phyloP scores from a whole-genome alignment of 2,113 vertebrate species.

The Promerops cafer region DNA sequence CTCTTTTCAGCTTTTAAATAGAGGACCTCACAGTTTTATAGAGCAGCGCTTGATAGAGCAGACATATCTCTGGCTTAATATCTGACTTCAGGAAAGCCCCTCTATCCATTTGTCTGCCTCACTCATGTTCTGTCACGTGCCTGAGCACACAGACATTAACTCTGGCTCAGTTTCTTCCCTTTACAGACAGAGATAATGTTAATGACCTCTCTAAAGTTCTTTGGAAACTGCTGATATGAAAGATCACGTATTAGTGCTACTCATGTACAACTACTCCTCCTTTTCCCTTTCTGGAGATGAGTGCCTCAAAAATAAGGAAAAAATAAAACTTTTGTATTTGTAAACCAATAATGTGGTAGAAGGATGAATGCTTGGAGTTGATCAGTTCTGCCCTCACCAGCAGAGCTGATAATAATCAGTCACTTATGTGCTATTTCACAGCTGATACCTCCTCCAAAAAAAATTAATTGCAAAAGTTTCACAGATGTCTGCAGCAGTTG shows the following conservation, averaged over 20 bases:
- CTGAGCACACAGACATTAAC: not conserved
- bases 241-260: not conserved
- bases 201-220: not conserved
- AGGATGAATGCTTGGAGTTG: conserved; percentile 2
- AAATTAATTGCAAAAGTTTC: conserved; percentile 82
- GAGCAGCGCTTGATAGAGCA: not conserved
- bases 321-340: not conserved
- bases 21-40: not conserved
- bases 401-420: conserved; percentile 70
- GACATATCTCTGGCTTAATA: not conserved
- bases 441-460: conserved; percentile 69
- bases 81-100: not conserved
- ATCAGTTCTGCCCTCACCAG: conserved; percentile 26
- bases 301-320: not conserved
- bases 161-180: not conserved
- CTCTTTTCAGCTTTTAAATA: not conserved
- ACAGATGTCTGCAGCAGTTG: conserved; percentile 81
- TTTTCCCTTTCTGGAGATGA: not conserved
- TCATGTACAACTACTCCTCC: not conserved
- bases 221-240: not conserved
- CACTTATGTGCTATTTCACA: conserved; percentile 69
- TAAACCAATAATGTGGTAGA: conserved; percentile 14
- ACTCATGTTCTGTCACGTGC: not conserved
- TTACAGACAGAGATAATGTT: not conserved
- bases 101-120: not conserved